These are phyloP conservation scores for Brachyrhaphis roseni DNA, from an alignment of 2,797 vertebrate genomes.

Conservation along the genomic window DNA sequence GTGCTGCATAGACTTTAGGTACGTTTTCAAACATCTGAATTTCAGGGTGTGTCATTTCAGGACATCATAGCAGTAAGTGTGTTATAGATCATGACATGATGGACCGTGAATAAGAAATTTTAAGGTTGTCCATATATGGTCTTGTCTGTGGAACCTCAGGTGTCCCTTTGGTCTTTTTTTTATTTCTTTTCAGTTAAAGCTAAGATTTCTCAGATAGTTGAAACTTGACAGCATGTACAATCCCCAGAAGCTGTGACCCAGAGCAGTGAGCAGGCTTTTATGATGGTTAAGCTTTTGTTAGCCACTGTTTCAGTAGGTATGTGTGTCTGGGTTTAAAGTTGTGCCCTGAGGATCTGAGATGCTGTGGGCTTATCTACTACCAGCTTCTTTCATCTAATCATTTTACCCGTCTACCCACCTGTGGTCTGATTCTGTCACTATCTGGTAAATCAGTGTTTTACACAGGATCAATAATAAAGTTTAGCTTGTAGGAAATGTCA, in stretches of 20 bases:
- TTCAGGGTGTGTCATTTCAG: constrained; percentile 11
- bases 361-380: constrained; percentile 33
- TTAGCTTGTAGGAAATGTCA: neutral
- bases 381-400: constrained; percentile 15
- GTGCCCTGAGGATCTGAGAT: constrained; percentile 38
- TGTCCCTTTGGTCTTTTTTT: constrained; percentile 13
- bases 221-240: constrained; percentile 35
- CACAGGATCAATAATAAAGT: neutral
- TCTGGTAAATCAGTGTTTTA: constrained; percentile 7
- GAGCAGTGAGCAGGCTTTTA: constrained; percentile 32
- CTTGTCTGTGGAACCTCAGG: constrained; percentile 25
- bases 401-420: constrained; percentile 20
- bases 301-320: constrained; percentile 15
- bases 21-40: constrained; percentile 36
- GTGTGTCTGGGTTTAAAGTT: constrained; percentile 6
- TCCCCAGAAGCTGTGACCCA: constrained; percentile 24
- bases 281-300: constrained; percentile 47
- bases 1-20: constrained; percentile 27
- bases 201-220: constrained; percentile 43
- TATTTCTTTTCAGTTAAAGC: constrained; percentile 24
- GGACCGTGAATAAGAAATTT: constrained; percentile 31
- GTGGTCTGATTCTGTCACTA: constrained; percentile 13
- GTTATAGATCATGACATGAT: constrained; percentile 24
- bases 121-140: constrained; percentile 19
- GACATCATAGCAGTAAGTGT: neutral